Conservation (phyloP, 1,140 invertebrate species). For the Babylonia areolata region DNA sequence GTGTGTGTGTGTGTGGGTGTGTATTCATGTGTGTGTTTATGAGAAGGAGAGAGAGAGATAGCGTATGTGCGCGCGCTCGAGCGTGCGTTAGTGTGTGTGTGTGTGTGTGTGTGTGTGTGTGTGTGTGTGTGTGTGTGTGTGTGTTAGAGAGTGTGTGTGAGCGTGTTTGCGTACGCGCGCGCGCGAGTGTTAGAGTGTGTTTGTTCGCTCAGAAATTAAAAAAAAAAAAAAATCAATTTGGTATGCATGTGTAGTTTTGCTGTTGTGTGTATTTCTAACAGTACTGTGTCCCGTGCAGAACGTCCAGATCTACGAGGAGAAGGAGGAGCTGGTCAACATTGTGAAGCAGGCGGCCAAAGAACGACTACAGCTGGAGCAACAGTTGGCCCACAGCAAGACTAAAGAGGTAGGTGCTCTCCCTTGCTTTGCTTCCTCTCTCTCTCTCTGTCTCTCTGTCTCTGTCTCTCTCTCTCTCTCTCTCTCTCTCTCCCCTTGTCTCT, state of each 20-base stretch:
- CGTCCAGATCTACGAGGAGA: conserved; percentile 72
- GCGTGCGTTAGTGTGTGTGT: background rate
- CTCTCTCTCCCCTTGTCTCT: no score
- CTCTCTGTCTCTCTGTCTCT: no score
- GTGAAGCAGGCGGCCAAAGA: conserved; percentile 77
- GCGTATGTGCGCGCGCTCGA: background rate
- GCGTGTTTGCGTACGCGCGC: background rate
- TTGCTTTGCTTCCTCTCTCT: background rate
- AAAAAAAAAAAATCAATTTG: background rate
- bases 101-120: background rate
- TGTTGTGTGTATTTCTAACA: no score
- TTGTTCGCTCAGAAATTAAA: no score
- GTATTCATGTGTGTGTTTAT: background rate
- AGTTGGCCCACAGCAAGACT: conserved; percentile 63
- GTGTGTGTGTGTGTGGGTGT: background rate
- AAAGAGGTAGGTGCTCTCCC: conserved; percentile 49
- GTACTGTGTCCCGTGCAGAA: conserved; percentile 58
- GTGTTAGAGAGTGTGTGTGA: background rate
- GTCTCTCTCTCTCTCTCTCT: no score
- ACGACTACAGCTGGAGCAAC: conserved; percentile 76
- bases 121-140: conserved; percentile 10
- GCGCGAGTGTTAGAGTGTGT: background rate
- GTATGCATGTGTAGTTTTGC: no score
- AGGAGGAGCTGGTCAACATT: conserved; percentile 75
- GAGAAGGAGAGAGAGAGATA: background rate